phyloP scores from a whole-genome alignment of 2,797 vertebrate species.

The Galagoides demidoff region DNA sequence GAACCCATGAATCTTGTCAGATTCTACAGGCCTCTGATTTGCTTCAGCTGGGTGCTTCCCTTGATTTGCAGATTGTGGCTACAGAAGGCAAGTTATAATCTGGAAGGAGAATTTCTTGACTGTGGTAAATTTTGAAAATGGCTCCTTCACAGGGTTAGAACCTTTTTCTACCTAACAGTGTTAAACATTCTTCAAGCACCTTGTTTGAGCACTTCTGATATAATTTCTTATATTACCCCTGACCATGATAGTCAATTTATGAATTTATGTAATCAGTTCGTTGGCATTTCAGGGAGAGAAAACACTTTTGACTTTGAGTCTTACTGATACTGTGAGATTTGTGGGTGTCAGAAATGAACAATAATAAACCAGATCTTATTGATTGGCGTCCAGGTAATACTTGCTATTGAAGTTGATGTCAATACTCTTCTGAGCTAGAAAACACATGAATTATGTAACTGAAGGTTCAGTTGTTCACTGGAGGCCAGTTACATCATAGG shows the following conservation, averaged over 20 bases:
- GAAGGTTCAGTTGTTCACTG: background rate
- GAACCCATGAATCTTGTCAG: background rate
- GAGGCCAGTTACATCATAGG: background rate
- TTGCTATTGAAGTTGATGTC: background rate
- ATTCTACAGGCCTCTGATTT: background rate
- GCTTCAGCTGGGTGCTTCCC: background rate
- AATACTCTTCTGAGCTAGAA: background rate
- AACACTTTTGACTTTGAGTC: background rate
- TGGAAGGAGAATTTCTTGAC: background rate
- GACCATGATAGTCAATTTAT: background rate
- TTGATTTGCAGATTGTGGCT: background rate
- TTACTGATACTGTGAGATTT: background rate
- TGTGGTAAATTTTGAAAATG: conserved; percentile 6
- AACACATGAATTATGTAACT: background rate
- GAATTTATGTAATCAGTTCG: background rate
- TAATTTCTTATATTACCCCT: background rate
- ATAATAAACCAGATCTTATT: background rate
- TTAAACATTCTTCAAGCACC: background rate
- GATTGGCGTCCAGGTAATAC: background rate
- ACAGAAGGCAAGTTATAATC: background rate
- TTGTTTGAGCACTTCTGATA: background rate
- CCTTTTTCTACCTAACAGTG: background rate
- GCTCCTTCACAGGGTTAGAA: background rate
- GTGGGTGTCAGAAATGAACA: background rate
- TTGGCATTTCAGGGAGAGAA: background rate